Percentiles rank a stretch among this genome's conserved stretches.
Evolutionary conservation across 2,113 vertebrate genomes (phyloP).

Genomic region (Perognathus longimembris): DNA sequence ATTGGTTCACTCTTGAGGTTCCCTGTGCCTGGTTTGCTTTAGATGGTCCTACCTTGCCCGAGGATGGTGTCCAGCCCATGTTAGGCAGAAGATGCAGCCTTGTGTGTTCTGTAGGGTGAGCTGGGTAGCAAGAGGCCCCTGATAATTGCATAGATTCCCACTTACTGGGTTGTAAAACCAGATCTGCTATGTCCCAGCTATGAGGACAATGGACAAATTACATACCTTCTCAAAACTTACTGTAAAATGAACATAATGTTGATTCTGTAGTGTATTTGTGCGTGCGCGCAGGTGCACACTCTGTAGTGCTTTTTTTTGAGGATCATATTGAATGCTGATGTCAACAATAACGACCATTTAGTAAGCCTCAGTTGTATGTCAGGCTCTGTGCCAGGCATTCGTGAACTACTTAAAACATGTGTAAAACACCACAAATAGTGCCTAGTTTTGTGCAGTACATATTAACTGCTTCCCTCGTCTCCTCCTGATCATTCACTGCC

Average conservation of each 20-base stretch:
- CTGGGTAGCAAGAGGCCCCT: not conserved
- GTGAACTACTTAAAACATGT: not conserved
- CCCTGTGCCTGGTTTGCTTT: not conserved
- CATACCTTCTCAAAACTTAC: not conserved
- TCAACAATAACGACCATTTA: conserved; percentile 13
- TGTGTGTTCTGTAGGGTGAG: not conserved
- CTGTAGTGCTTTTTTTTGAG: not conserved
- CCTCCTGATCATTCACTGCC: not conserved
- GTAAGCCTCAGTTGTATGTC: not conserved
- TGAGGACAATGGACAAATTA: not conserved
- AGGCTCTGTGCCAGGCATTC: not conserved
- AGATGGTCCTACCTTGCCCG: not conserved
- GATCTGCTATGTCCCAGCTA: not conserved
- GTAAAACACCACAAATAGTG: conserved; percentile 2
- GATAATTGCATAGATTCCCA: not conserved
- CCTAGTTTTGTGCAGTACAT: not conserved
- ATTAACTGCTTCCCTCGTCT: not conserved
- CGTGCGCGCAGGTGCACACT: not conserved
- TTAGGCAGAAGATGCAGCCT: not conserved
- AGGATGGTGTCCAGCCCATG: not conserved
- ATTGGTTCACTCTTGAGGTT: not conserved
- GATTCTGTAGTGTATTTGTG: not conserved
- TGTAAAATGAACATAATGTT: not conserved
- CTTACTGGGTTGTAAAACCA: not conserved
- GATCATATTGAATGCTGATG: conserved; percentile 34